phyloP scores from a whole-genome alignment of 2,888 invertebrate genomes.

The Andrena chrysosceles region DNA sequence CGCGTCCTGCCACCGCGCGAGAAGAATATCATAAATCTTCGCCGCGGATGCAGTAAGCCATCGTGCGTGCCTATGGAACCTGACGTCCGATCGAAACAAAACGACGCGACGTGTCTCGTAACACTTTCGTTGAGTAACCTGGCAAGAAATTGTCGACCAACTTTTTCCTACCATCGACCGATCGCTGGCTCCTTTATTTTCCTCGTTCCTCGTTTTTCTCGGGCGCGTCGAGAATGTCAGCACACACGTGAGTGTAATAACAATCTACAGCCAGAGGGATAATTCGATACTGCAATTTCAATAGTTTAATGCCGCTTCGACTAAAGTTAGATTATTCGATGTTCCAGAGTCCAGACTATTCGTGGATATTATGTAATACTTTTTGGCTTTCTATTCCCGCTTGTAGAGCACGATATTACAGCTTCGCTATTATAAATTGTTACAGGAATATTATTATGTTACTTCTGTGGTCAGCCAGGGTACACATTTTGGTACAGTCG shows the following conservation, averaged over 20 bases:
- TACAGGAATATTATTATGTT: constrained; percentile 13
- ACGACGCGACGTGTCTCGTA: constrained; percentile 29
- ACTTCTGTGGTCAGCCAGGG: background rate
- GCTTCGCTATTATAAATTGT: constrained; percentile 26
- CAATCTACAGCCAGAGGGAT: background rate
- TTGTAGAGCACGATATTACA: constrained; percentile 4
- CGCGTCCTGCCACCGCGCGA: constrained; percentile 54
- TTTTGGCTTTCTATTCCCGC: constrained; percentile 6
- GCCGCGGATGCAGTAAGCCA: constrained; percentile 34
- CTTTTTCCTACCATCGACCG: background rate
- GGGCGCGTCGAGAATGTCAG: background rate
- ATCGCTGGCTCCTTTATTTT: background rate
- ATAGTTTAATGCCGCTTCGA: background rate
- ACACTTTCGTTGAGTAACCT: constrained; percentile 35
- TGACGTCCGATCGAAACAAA: constrained; percentile 35
- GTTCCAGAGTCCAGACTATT: constrained; percentile 5
- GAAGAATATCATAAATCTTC: constrained; percentile 72
- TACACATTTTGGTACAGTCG: background rate
- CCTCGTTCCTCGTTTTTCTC: background rate
- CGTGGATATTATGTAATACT: constrained; percentile 22
- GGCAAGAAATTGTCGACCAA: constrained; percentile 14
- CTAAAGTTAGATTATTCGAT: constrained; percentile 27
- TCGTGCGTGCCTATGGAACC: constrained; percentile 36
- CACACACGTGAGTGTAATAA: background rate
- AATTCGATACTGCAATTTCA: constrained; percentile 38